A percentile compares a stretch with the other conserved stretches of the same genome.
Evolutionary conservation across 2,797 vertebrate species (phyloP).

Genomic region (Telmatherina bonti): DNA sequence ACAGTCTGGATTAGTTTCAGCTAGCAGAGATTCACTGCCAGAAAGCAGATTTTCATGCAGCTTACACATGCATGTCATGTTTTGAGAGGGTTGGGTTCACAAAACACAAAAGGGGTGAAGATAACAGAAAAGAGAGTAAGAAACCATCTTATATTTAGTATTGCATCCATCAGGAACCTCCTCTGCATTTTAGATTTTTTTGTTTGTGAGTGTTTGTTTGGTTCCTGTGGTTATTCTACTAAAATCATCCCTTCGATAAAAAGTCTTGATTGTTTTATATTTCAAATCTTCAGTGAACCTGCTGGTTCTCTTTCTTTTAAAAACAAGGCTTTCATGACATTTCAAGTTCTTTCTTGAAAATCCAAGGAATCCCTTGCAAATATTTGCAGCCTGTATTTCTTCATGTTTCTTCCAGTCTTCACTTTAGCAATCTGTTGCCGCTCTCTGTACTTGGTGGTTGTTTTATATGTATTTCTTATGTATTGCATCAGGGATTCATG

Average conservation of each 20-base stretch:
- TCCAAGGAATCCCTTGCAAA: conserved; percentile 1
- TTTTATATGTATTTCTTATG: conserved; percentile 10
- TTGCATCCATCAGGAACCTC: conserved; percentile 5
- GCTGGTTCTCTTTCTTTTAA: conserved; percentile 2
- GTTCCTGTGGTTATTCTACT: conserved; percentile 5
- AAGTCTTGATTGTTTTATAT: conserved; percentile 1
- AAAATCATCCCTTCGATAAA: conserved; percentile 7
- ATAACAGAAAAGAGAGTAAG: conserved; percentile 12
- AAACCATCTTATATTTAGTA: conserved; percentile 2
- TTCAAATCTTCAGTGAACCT: background rate
- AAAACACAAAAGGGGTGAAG: conserved; percentile 5
- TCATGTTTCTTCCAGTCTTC: background rate
- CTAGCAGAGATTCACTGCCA: too few relatives aligned
- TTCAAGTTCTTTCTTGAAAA: background rate
- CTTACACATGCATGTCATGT: background rate
- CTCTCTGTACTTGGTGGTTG: conserved; percentile 3
- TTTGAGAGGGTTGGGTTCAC: conserved; percentile 2
- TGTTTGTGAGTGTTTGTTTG: conserved; percentile 2
- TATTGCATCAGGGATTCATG: conserved; percentile 9
- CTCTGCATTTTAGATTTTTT: conserved; percentile 7
- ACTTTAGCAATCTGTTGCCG: conserved; percentile 3
- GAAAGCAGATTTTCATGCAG: too few relatives aligned
- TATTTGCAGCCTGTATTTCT: conserved; percentile 7
- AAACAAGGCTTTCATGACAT: conserved; percentile 3
- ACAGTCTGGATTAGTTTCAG: too few relatives aligned